A percentile compares a stretch with the other conserved stretches of the same genome.
Evolutionary conservation across 2,888 invertebrate genomes (phyloP).

Genomic region (Sarcophaga rosellei): DNA sequence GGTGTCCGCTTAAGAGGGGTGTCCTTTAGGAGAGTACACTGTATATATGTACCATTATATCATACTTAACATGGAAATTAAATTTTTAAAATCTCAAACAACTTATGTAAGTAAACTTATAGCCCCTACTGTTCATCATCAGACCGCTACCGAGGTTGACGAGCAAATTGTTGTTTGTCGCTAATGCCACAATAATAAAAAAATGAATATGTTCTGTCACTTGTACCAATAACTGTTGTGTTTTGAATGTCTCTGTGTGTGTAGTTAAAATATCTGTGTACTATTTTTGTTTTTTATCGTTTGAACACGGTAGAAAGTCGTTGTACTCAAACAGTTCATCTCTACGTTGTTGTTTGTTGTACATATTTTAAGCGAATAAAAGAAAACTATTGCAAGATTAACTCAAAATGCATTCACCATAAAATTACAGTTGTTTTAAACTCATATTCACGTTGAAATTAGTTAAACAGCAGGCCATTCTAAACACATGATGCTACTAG

Average conservation of each 20-base stretch:
- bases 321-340: background rate
- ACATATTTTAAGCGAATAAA: conserved; percentile 35
- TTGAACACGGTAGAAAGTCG: too few relatives aligned
- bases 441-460: too few relatives aligned
- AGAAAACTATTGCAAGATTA: conserved; percentile 55
- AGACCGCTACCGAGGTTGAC: conserved; percentile 1
- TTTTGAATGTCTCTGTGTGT: background rate
- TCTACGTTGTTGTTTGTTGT: conserved; percentile 10
- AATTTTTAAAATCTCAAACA: too few relatives aligned
- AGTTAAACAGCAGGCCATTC: conserved; percentile 29
- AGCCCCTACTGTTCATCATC: conserved; percentile 6
- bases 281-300: too few relatives aligned
- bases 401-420: conserved; percentile 55
- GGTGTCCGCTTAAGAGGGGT: too few relatives aligned
- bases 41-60: too few relatives aligned
- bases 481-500: conserved; percentile 45
- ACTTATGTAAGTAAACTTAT: background rate
- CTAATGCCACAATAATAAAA: conserved; percentile 59
- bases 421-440: conserved; percentile 39
- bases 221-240: background rate
- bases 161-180: conserved; percentile 50
- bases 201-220: conserved; percentile 28
- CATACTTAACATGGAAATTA: too few relatives aligned
- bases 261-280: background rate
- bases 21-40: too few relatives aligned